Percentiles rank a stretch among this genome's conserved stretches.
phyloP scores from a whole-genome alignment of 2,797 vertebrate genomes.

The Streptopelia turtur region DNA sequence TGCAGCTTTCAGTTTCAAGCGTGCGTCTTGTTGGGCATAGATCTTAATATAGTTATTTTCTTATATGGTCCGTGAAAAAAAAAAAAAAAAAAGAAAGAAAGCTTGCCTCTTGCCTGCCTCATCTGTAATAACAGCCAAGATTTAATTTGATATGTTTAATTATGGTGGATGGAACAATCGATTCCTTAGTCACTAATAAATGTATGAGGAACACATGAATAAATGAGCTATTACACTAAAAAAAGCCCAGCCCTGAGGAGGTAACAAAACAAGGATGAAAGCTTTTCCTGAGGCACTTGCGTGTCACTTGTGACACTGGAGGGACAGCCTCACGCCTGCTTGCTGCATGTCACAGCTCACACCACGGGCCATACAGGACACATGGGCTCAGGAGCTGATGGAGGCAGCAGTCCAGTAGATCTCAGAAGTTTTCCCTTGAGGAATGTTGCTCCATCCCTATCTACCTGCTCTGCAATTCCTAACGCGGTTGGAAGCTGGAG shows the following conservation, averaged over 20 bases:
- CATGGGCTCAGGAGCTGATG: not conserved
- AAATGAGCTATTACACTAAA: not conserved
- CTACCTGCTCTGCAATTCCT: not conserved
- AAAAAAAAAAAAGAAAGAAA: no score
- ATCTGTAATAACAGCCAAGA: not conserved
- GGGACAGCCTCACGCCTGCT: not conserved
- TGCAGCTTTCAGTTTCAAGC: conserved; percentile 9
- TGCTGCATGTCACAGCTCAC: not conserved
- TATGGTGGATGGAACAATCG: not conserved
- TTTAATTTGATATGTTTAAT: not conserved
- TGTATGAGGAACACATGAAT: not conserved
- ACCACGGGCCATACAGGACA: accelerated
- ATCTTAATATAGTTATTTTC: not conserved
- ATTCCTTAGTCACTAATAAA: not conserved
- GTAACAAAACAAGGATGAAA: not conserved
- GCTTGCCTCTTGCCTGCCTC: not conserved
- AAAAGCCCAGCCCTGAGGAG: not conserved
- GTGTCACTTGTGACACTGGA: accelerated
- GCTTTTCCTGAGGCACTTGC: not conserved
- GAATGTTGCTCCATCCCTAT: not conserved
- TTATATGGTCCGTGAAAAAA: not conserved
- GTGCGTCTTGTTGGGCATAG: not conserved
- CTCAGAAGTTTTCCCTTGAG: not conserved
- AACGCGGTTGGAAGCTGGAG: not conserved
- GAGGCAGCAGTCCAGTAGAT: not conserved